phyloP scores from a whole-genome alignment of 1,140 invertebrate genomes.

The Aethina tumida region DNA sequence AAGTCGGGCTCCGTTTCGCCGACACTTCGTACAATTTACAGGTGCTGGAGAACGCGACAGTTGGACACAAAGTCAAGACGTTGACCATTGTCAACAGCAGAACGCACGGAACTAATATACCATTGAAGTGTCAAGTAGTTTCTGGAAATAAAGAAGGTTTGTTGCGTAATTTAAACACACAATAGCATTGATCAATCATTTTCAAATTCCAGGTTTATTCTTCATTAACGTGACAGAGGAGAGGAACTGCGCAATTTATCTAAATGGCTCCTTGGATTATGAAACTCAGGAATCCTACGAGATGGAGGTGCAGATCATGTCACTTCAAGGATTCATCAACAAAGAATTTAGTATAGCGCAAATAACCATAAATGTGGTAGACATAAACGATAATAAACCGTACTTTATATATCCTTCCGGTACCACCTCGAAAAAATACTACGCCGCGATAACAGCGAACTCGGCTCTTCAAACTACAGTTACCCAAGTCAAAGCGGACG shows the following conservation, averaged over 20 bases:
- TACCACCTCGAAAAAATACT: slow-evolving; percentile 47
- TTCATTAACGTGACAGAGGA: slow-evolving; percentile 62
- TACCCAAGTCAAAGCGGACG: slow-evolving; percentile 66
- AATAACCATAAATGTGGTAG: slow-evolving; percentile 71
- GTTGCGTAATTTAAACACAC: slow-evolving; percentile 7
- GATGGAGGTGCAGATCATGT: slow-evolving; percentile 65
- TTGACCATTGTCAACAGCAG: slow-evolving; percentile 65
- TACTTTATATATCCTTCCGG: slow-evolving; percentile 60
- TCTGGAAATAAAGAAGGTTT: slow-evolving; percentile 55
- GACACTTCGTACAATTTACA: slow-evolving; percentile 74
- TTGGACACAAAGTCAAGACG: slow-evolving; percentile 58
- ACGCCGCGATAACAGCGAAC: slow-evolving; percentile 59
- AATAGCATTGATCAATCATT: slow-evolving; percentile 4
- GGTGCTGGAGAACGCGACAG: slow-evolving; percentile 62
- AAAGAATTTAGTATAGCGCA: slow-evolving; percentile 59
- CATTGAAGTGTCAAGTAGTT: slow-evolving; percentile 63
- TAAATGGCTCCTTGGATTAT: slow-evolving; percentile 63
- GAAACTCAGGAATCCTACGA: slow-evolving; percentile 62
- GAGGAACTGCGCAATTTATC: slow-evolving; percentile 64
- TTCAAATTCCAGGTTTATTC: slow-evolving; percentile 50
- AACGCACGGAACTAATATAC: slow-evolving; percentile 52
- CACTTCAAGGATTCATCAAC: slow-evolving; percentile 66
- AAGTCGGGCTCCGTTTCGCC: slow-evolving; percentile 69
- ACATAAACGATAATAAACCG: slow-evolving; percentile 81
- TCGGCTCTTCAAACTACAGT: slow-evolving; percentile 63